Evolutionary conservation across 2,113 vertebrate genomes (phyloP), one percentile per base, ranked within the genome.

Genomic region (Todiramphus chloris): DNA sequence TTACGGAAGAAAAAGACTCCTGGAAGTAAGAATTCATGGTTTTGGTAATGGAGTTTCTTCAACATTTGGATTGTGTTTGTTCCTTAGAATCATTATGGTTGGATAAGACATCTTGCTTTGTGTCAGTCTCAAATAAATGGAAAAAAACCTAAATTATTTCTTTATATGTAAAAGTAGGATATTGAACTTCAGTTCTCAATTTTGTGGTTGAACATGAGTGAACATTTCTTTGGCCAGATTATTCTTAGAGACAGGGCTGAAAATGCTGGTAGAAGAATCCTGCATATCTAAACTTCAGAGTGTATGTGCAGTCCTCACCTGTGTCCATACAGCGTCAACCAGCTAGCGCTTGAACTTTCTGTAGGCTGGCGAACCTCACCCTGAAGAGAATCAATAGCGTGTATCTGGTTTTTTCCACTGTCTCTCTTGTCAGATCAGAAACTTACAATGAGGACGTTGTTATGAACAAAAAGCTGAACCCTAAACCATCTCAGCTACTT

Each of bases 371-470:
- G 46, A 18, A 17, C 16, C 39, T 74, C 58, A 43, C 7, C 30
- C 27, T 48, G 67, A 63, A 53, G n/a, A 58, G 15, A 67, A 25
- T 11, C 17, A 28, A 53, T 43, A 30, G 2, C 0, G 0, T 20
- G 21, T 51, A 30, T 37, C 0, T 3, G 19, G 14, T 72, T 48
- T 43, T 8, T 53, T 70, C 46, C 30, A 16, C 11, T 48, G 10
- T 10, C 69, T 51, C 10, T 58, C 62, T 79, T 67, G 37, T 37
- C 67, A 68, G n/a, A 33, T 58, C 51, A 63, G 27, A 64, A 68
- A 62, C 6, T 46, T 90, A 9, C 33, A 81, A 9, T 0, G 1
- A 28, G 9, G 46, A 69, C 5, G 50, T 41, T 55, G 25, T 41
- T 74, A 31, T 3, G 31, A 66, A 66, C 28, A 55, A 43, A 64